These are phyloP conservation scores for Hybognathus amarus DNA, from an alignment of 2,797 vertebrate genomes.

Conservation along the genomic window DNA sequence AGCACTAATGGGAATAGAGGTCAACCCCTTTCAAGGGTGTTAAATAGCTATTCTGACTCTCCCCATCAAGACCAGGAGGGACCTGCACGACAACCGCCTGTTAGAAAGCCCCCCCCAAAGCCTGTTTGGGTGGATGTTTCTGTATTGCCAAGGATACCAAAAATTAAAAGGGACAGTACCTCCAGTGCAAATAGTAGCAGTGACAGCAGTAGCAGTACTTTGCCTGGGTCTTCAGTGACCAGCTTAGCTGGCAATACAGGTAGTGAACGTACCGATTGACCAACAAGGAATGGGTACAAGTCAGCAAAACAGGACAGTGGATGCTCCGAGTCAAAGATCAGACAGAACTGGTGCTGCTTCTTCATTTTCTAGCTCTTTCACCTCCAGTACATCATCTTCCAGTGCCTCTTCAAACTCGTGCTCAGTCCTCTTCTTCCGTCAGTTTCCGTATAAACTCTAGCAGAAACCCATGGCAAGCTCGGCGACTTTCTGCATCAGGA, in stretches of 20 bases:
- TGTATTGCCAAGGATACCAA: constrained; percentile 93
- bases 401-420: constrained; percentile 44
- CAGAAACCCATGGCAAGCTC: constrained; percentile 82
- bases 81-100: constrained; percentile 9
- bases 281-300: constrained; percentile 57
- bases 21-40: constrained; percentile 6
- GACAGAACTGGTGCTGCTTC: constrained; percentile 56
- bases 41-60: constrained; percentile 37
- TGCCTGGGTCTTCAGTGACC: constrained; percentile 81
- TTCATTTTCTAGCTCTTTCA: constrained; percentile 61
- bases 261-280: constrained; percentile 72
- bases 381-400: constrained; percentile 50
- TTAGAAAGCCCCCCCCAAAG: constrained; percentile 73
- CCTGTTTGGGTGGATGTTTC: constrained; percentile 85
- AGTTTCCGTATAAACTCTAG: constrained; percentile 93
- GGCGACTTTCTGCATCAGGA: constrained; percentile 69
- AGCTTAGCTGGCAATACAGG: constrained; percentile 86
- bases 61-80: constrained; percentile 46
- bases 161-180: constrained; percentile 83
- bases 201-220: constrained; percentile 59
- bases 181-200: constrained; percentile 44
- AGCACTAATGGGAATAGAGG: constrained; percentile 49
- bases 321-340: constrained; percentile 65
- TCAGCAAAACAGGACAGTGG: constrained; percentile 67
- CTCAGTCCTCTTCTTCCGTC: constrained; percentile 74